These are phyloP conservation scores for Musca vetustissima DNA, from an alignment of 1,140 invertebrate genomes.

Conservation along the genomic window DNA sequence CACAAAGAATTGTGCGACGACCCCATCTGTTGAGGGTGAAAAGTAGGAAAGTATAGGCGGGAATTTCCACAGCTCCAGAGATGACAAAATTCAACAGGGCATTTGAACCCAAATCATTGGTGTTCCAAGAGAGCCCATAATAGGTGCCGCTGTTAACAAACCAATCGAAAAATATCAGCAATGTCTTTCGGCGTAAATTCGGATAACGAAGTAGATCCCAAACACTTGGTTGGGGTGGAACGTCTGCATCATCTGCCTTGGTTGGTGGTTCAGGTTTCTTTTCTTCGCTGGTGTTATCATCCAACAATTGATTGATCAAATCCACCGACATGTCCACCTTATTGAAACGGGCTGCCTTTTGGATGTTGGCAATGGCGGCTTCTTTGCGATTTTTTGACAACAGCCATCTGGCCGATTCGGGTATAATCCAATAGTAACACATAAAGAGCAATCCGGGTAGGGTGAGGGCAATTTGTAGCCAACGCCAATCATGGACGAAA, in stretches of 20 bases:
- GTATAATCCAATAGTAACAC: constrained; percentile 82
- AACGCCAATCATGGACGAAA: constrained; percentile 73
- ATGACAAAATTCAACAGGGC: constrained; percentile 76
- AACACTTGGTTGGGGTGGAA: constrained; percentile 58
- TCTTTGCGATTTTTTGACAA: constrained; percentile 72
- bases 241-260: background rate
- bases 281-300: constrained; percentile 52
- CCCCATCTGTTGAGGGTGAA: constrained; percentile 73
- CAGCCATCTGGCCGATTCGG: constrained; percentile 81
- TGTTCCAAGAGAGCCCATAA: constrained; percentile 80
- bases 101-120: constrained; percentile 72
- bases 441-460: constrained; percentile 71
- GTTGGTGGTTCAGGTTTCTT: constrained; percentile 43
- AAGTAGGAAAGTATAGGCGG: constrained; percentile 71
- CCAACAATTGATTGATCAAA: constrained; percentile 60
- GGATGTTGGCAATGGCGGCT: constrained; percentile 70
- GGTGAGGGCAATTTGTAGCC: constrained; percentile 72
- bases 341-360: constrained; percentile 70
- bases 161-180: constrained; percentile 80
- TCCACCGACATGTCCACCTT: constrained; percentile 63
- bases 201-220: constrained; percentile 72
- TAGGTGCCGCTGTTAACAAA: constrained; percentile 78
- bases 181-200: constrained; percentile 69
- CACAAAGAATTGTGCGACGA: constrained; percentile 68
- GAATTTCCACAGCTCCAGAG: constrained; percentile 75